Conservation (phyloP, 2,888 invertebrate species). For the Hofmannophila pseudospretella region DNA sequence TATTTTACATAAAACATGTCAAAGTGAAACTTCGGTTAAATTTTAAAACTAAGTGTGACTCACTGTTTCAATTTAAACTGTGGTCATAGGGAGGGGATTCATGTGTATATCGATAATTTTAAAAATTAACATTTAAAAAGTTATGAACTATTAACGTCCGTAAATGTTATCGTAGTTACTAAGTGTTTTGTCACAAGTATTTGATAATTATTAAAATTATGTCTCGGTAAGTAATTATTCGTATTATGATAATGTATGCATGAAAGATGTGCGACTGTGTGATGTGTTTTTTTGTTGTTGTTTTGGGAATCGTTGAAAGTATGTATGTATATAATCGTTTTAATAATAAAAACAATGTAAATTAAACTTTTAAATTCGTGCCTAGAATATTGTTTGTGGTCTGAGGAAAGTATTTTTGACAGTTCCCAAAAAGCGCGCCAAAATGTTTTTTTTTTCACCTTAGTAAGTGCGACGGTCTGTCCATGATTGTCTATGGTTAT, state of each 20-base stretch:
- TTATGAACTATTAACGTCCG: slow-evolving; percentile 25
- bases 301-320: not conserved
- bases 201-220: slow-evolving; percentile 5
- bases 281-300: not conserved
- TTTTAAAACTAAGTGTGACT: too few species aligned
- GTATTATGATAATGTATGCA: not conserved
- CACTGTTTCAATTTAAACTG: too few species aligned
- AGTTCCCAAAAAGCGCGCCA: slow-evolving; percentile 11
- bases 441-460: slow-evolving; percentile 4
- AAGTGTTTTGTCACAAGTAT: slow-evolving; percentile 32
- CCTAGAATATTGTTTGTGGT: not conserved
- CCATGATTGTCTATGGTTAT: too few species aligned
- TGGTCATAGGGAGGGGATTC: not conserved
- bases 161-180: slow-evolving; percentile 26
- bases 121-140: slow-evolving; percentile 14
- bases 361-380: not conserved
- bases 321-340: not conserved
- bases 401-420: slow-evolving; percentile 6
- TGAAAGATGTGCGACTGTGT: not conserved
- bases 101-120: slow-evolving; percentile 1
- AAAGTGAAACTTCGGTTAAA: too few species aligned
- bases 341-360: not conserved
- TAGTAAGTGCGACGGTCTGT: not conserved
- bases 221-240: slow-evolving; percentile 5
- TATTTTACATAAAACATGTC: too few species aligned